Conservation (phyloP, 1,140 invertebrate genomes). For the Melanaphis sacchari region DNA sequence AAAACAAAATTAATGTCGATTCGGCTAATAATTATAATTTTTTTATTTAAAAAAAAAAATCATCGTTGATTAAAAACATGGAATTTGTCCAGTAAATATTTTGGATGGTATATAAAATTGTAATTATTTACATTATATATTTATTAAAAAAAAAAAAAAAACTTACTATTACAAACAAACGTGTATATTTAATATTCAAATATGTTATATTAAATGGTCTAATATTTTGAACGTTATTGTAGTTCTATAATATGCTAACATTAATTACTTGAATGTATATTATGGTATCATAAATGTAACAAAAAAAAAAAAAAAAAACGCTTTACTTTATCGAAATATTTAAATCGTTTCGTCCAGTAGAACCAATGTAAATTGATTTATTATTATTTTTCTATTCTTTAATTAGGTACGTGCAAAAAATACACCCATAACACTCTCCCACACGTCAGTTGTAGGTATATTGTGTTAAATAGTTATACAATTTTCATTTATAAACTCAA, state of each 20-base stretch:
- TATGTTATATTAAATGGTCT: not conserved
- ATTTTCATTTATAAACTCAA: not conserved
- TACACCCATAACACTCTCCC: not conserved
- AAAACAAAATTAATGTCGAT: not conserved
- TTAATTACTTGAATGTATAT: not conserved
- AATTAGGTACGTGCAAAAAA: not conserved
- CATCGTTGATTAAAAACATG: not conserved
- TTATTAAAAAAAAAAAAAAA: conserved; percentile 3
- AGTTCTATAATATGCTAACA: not conserved
- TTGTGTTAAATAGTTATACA: not conserved
- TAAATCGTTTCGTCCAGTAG: not conserved
- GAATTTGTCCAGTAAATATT: not conserved
- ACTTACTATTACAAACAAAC: not conserved
- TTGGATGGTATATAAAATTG: not conserved
- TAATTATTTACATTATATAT: not conserved
- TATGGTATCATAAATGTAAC: not conserved
- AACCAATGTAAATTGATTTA: not conserved
- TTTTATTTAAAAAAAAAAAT: not conserved
- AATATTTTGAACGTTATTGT: not conserved
- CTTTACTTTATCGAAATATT: not conserved
- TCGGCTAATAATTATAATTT: not conserved
- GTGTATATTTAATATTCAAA: not conserved
- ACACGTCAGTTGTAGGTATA: not conserved
- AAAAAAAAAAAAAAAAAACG: no score
- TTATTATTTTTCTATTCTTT: not conserved